Evolutionary conservation across 2,113 vertebrate species (phyloP).

Genomic region (Alethe castanea): DNA sequence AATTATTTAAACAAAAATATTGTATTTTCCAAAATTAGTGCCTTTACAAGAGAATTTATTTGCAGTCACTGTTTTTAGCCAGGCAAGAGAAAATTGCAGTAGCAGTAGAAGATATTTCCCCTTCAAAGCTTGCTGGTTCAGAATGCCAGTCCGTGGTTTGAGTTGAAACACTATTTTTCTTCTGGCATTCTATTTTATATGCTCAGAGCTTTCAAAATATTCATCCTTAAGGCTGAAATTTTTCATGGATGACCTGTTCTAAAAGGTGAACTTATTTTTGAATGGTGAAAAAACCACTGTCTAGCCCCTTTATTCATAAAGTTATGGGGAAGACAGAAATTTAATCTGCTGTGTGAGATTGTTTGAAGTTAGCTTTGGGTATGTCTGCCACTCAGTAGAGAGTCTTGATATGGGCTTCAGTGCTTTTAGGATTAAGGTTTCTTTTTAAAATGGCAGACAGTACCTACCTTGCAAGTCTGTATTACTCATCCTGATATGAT

Average conservation of each 20-base stretch:
- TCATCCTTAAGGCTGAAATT: neutral
- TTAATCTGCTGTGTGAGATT: neutral
- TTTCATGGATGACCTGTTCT: conserved; percentile 7
- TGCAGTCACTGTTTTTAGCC: neutral
- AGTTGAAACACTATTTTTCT: neutral
- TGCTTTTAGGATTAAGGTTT: neutral
- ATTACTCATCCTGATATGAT: neutral
- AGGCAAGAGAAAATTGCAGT: neutral
- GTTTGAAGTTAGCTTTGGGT: neutral
- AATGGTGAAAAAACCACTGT: neutral
- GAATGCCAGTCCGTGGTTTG: neutral
- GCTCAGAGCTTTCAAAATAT: neutral
- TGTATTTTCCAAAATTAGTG: neutral
- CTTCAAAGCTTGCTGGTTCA: neutral
- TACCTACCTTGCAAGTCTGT: neutral
- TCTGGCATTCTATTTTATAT: neutral
- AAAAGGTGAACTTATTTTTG: neutral
- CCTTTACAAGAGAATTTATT: neutral
- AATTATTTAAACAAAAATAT: neutral
- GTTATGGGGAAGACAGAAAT: neutral
- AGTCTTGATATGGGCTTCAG: neutral
- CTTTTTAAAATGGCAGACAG: neutral
- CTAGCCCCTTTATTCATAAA: neutral
- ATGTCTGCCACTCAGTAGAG: neutral
- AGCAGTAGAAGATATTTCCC: neutral